These are phyloP conservation scores for Bradysia coprophila DNA, from an alignment of 1,140 invertebrate genomes.

Conservation along the genomic window DNA sequence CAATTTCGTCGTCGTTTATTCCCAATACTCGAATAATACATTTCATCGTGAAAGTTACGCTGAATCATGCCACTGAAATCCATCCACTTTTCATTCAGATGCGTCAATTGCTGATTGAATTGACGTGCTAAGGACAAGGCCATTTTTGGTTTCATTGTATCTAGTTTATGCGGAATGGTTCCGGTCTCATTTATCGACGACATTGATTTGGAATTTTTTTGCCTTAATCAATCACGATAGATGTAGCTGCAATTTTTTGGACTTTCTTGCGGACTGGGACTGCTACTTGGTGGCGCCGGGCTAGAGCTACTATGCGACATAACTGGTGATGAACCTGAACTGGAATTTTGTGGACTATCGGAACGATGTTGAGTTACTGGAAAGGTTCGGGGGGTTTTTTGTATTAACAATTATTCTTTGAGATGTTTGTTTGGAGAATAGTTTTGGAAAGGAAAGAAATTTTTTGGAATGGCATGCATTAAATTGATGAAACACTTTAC, in stretches of 20 bases:
- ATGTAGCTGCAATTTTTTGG: conserved; percentile 26
- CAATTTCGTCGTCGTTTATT: conserved; percentile 14
- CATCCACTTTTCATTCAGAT: conserved; percentile 14
- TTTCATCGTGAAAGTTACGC: not conserved
- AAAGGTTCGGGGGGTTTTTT: too few relatives aligned
- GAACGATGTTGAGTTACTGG: conserved; percentile 25
- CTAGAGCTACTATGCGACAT: conserved; percentile 25
- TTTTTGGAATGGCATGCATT: too few relatives aligned
- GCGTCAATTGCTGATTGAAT: conserved; percentile 16
- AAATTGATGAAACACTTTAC: too few relatives aligned
- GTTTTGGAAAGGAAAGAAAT: not conserved
- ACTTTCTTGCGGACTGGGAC: conserved; percentile 25
- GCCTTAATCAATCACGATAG: conserved; percentile 27
- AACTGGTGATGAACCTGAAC: conserved; percentile 23
- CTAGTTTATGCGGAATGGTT: not conserved
- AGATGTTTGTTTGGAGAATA: not conserved
- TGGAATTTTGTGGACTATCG: conserved; percentile 24
- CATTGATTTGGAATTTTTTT: conserved; percentile 25
- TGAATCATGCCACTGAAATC: conserved; percentile 11
- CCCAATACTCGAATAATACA: not conserved
- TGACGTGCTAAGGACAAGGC: conserved; percentile 15
- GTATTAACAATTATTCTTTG: not conserved
- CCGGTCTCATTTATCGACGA: not conserved
- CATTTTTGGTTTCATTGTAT: conserved; percentile 6
- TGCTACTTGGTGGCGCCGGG: conserved; percentile 23